Conservation (phyloP, 2,113 vertebrate genomes). For the Corythaeola cristata region DNA sequence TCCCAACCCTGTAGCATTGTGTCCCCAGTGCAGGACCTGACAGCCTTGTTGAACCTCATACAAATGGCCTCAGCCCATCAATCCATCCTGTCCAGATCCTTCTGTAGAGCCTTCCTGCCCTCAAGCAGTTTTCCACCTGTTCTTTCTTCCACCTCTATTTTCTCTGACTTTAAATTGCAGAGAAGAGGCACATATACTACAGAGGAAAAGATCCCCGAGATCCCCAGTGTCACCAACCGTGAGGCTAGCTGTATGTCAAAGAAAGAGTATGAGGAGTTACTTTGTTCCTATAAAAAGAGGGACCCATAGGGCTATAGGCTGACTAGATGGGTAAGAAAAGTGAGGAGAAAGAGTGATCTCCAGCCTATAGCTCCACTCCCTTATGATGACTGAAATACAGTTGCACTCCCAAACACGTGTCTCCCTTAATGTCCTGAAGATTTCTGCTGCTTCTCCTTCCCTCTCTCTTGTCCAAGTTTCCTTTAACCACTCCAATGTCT, state of each 20-base stretch:
- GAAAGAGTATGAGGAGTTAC: not conserved
- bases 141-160: not conserved
- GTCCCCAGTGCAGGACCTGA: too few relatives aligned
- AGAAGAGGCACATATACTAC: not conserved
- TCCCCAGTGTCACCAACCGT: not conserved
- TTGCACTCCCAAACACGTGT: not conserved
- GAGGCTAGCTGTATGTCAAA: not conserved
- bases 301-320: fast-evolving
- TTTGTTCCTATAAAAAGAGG: not conserved
- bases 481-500: not conserved
- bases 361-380: not conserved
- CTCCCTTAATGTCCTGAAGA: not conserved
- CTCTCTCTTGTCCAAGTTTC: not conserved
- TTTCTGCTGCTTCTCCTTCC: not conserved
- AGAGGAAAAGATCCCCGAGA: not conserved
- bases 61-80: too few relatives aligned
- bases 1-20: too few relatives aligned
- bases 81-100: too few relatives aligned
- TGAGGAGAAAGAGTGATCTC: not conserved
- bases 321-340: not conserved
- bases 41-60: too few relatives aligned
- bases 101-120: too few relatives aligned
- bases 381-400: not conserved
- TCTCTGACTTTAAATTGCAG: not conserved
- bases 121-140: not conserved